Evolutionary conservation across 2,113 vertebrate genomes (phyloP).

Genomic region (Merops nubicus): DNA sequence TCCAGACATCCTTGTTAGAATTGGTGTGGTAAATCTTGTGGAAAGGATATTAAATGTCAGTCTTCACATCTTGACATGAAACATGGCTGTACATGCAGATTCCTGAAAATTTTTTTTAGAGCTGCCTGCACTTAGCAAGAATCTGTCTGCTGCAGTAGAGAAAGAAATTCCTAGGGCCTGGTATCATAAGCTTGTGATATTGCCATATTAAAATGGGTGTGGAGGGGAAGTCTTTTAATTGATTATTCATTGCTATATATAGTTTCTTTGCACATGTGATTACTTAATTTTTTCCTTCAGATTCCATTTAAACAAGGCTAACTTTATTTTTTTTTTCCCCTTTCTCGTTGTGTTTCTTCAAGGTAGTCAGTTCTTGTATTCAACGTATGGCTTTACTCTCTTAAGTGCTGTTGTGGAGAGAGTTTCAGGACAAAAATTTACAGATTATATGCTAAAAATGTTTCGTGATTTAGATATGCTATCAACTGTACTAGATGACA

Average conservation of each 20-base stretch:
- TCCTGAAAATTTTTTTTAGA: background rate
- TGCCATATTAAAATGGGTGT: background rate
- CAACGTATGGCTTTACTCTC: constrained; percentile 93
- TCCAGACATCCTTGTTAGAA: background rate
- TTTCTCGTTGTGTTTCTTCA: constrained; percentile 4
- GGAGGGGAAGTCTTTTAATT: background rate
- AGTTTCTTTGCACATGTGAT: background rate
- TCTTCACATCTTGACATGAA: background rate
- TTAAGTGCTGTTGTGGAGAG: constrained; percentile 91
- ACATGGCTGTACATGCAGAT: background rate
- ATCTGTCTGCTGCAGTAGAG: background rate
- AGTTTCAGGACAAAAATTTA: constrained; percentile 86
- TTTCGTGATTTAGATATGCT: constrained; percentile 93
- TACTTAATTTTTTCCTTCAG: background rate
- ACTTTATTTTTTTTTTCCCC: background rate
- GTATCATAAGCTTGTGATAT: background rate
- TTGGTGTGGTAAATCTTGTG: background rate
- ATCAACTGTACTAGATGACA: constrained; percentile 90
- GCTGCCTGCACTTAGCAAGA: background rate
- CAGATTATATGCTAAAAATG: constrained; percentile 92
- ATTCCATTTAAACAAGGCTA: background rate
- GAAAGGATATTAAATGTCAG: background rate
- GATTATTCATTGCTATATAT: background rate
- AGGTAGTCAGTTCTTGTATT: constrained; percentile 96
- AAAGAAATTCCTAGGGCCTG: background rate